Conservation (phyloP, 1,140 invertebrate species). For the Nylanderia fulva region DNA sequence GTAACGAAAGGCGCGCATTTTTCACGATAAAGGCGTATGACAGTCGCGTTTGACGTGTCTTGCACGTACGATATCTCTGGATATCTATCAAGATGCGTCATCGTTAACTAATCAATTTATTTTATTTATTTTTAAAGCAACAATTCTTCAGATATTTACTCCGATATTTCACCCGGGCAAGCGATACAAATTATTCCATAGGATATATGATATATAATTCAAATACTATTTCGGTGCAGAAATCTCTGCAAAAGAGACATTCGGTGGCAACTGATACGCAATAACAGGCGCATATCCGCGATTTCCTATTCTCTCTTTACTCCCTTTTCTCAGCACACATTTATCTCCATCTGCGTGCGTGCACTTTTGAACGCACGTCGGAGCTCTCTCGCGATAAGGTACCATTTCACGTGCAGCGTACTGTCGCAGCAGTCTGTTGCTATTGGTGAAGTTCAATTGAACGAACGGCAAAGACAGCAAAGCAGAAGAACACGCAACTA, state of each 20-base stretch:
- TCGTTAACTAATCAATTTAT: not conserved
- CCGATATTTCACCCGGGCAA: not conserved
- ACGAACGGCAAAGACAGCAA: too few relatives aligned
- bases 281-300: slow-evolving; percentile 28
- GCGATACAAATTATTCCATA: not conserved
- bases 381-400: too few relatives aligned
- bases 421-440: too few relatives aligned
- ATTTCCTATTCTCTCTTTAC: slow-evolving; percentile 47
- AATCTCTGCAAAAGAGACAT: not conserved
- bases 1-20: slow-evolving; percentile 55
- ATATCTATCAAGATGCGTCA: slow-evolving; percentile 23
- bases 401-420: too few relatives aligned
- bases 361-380: slow-evolving; percentile 43
- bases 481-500: too few relatives aligned
- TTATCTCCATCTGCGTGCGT: slow-evolving; percentile 47
- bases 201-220: not conserved
- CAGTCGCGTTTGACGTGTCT: slow-evolving; percentile 45
- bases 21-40: slow-evolving; percentile 47
- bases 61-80: not conserved
- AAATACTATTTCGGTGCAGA: not conserved
- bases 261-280: not conserved
- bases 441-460: too few relatives aligned
- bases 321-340: slow-evolving; percentile 23
- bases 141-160: slow-evolving; percentile 6
- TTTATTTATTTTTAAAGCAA: not conserved